Evolutionary conservation across 2,797 vertebrate species (phyloP).

Genomic region (Enteromius argenteus): DNA sequence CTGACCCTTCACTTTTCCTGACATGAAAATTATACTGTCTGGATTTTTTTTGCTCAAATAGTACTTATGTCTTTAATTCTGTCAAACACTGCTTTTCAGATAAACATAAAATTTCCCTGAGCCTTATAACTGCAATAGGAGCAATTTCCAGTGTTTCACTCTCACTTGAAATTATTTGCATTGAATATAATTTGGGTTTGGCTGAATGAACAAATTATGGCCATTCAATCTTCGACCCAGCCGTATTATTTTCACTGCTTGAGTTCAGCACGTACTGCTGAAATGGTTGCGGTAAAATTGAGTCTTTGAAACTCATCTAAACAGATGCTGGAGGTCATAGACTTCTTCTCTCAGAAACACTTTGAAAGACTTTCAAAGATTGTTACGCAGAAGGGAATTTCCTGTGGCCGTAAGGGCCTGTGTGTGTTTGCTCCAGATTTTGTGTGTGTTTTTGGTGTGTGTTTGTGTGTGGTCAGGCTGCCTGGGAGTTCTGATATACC

Average conservation of each 20-base stretch:
- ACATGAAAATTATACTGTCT: neutral
- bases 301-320: conserved; percentile 33
- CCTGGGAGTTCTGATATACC: conserved; percentile 48
- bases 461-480: conserved; percentile 48
- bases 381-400: conserved; percentile 43
- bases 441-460: conserved; percentile 31
- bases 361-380: conserved; percentile 39
- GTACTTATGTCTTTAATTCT: conserved; percentile 17
- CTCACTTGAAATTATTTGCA: conserved; percentile 15
- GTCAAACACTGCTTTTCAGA: neutral
- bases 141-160: conserved; percentile 23
- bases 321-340: conserved; percentile 35
- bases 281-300: neutral
- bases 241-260: conserved; percentile 16
- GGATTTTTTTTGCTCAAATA: neutral
- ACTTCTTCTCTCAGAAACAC: conserved; percentile 23
- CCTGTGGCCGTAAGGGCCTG: conserved; percentile 24
- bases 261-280: conserved; percentile 4
- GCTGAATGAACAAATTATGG: neutral
- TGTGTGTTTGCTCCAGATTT: conserved; percentile 36
- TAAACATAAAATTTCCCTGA: conserved; percentile 6
- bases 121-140: neutral
- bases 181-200: conserved; percentile 4
- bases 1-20: conserved; percentile 2
- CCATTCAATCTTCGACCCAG: neutral